Conservation (phyloP, 2,797 vertebrate genomes). For the Onychomys leucogaster region DNA sequence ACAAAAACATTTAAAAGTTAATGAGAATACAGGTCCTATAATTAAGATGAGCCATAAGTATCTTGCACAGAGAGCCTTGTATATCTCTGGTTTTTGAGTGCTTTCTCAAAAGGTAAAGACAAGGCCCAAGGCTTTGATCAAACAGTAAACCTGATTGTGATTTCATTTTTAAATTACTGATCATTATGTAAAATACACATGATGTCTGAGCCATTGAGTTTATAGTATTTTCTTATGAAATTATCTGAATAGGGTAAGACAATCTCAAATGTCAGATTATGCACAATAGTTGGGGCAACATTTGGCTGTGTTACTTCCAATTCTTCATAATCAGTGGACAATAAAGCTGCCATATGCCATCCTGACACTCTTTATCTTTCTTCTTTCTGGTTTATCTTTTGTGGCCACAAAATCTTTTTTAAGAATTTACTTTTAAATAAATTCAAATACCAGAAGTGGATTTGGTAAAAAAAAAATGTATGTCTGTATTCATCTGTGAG, state of each 20-base stretch:
- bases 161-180: not conserved
- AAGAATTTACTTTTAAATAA: not conserved
- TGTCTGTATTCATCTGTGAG: not conserved
- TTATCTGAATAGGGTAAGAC: not conserved
- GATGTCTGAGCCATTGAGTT: not conserved
- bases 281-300: not conserved
- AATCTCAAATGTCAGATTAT: not conserved
- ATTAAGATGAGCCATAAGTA: accelerated
- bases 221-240: not conserved
- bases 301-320: not conserved
- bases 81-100: not conserved
- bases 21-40: not conserved
- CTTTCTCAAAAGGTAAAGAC: not conserved
- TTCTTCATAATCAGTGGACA: not conserved
- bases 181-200: not conserved
- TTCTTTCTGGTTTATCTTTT: not conserved
- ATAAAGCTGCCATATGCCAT: not conserved
- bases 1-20: not conserved
- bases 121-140: not conserved
- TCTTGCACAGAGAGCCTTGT: no score
- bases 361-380: not conserved
- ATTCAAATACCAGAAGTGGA: not conserved
- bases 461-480: no score
- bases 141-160: not conserved
- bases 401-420: not conserved